Percentiles rank a stretch among this genome's conserved stretches.
phyloP scores from a whole-genome alignment of 2,113 vertebrate species.

The Pygoscelis adeliae region DNA sequence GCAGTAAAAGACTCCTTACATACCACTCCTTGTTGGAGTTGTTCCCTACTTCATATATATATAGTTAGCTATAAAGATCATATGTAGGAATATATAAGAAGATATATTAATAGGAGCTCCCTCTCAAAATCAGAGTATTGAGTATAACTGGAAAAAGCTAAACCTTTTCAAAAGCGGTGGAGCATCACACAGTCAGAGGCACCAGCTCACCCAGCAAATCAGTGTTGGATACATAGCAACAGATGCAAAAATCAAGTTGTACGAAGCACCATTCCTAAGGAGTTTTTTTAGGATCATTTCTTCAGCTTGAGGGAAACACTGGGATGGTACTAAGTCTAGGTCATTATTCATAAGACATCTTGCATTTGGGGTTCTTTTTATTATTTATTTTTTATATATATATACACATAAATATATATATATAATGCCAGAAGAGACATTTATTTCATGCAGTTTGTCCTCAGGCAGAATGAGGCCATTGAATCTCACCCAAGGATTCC shows the following conservation, averaged over 20 bases:
- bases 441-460: background rate
- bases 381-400: background rate
- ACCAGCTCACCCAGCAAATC: background rate
- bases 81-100: background rate
- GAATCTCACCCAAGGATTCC: background rate
- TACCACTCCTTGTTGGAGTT: constrained; percentile 24
- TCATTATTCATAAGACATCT: background rate
- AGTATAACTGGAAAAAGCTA: background rate
- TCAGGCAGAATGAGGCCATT: background rate
- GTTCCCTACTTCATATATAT: constrained; percentile 33
- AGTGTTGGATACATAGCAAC: background rate
- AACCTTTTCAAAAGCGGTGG: background rate
- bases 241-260: background rate
- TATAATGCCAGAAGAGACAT: background rate
- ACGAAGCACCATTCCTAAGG: background rate
- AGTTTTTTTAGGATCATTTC: background rate
- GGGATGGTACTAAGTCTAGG: background rate
- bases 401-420: too few species aligned
- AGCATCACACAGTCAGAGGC: background rate
- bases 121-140: background rate
- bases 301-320: background rate
- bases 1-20: constrained; percentile 37
- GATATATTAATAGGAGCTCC: constrained; percentile 44
- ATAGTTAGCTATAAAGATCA: constrained; percentile 17
- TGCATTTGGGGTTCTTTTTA: background rate